Percentiles rank a stretch among this genome's conserved stretches.
These are phyloP conservation scores for Clarias platycephalus DNA, from an alignment of 2,797 vertebrate genomes.

Conservation along the genomic window DNA sequence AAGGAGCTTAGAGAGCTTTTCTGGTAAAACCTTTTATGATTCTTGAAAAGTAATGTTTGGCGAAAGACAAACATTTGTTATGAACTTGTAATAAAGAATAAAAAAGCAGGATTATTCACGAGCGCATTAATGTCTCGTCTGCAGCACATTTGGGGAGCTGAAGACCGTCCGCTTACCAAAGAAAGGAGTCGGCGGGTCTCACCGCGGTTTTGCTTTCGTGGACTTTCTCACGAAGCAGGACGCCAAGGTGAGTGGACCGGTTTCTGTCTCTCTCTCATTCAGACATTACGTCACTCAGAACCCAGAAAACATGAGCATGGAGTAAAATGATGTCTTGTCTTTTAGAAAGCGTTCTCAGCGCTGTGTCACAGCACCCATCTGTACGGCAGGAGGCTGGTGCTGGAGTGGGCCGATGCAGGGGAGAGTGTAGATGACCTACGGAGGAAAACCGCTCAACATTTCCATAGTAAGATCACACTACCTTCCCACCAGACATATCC, in stretches of 20 bases:
- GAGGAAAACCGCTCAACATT: slow-evolving; percentile 87
- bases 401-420: slow-evolving; percentile 94
- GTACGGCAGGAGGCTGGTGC: slow-evolving; percentile 90
- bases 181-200: slow-evolving; percentile 85
- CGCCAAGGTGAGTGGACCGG: slow-evolving; percentile 83
- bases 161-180: slow-evolving; percentile 92
- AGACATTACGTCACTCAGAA: slow-evolving; percentile 2
- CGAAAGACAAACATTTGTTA: neutral
- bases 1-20: slow-evolving; percentile 92
- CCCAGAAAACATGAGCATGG: neutral
- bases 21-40: slow-evolving; percentile 72
- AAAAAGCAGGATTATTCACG: neutral
- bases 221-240: slow-evolving; percentile 97
- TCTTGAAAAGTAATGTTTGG: neutral
- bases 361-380: slow-evolving; percentile 98
- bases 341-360: slow-evolving; percentile 88
- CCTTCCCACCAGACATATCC: neutral
- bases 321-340: neutral
- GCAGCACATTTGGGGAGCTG: slow-evolving; percentile 95
- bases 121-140: neutral
- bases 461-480: slow-evolving; percentile 79
- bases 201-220: slow-evolving; percentile 93
- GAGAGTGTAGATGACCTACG: slow-evolving; percentile 87
- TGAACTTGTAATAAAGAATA: neutral
- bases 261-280: neutral